Percentiles rank a stretch among this genome's conserved stretches.
phyloP scores from a whole-genome alignment of 2,797 vertebrate species.

The Enteromius fasciolatus region DNA sequence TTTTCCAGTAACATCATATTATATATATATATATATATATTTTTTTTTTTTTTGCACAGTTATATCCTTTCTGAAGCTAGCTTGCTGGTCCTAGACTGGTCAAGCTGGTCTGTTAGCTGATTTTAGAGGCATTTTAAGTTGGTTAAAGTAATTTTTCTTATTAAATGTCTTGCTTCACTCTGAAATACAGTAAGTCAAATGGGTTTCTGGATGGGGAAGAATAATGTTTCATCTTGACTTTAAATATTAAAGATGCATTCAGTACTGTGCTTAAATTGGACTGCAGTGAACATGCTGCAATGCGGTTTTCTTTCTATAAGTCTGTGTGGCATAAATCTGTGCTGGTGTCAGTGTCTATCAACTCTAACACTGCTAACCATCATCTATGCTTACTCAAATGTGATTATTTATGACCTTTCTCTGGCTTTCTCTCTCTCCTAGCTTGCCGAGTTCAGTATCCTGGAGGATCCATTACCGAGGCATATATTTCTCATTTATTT shows the following conservation, averaged over 20 bases:
- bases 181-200: neutral
- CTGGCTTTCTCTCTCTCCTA: constrained; percentile 38
- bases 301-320: constrained; percentile 43
- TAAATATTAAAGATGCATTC: constrained; percentile 12
- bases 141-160: neutral
- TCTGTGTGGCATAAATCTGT: constrained; percentile 62
- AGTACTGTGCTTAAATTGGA: neutral
- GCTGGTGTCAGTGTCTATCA: constrained; percentile 50
- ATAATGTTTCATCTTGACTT: neutral
- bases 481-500: constrained; percentile 42
- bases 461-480: constrained; percentile 40
- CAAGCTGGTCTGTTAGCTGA: neutral
- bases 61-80: neutral
- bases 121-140: neutral
- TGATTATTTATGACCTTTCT: constrained; percentile 66
- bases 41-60: too few relatives aligned
- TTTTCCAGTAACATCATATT: neutral
- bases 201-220: neutral
- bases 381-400: constrained; percentile 58
- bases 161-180: neutral
- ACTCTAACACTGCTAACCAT: constrained; percentile 58
- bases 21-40: too few relatives aligned
- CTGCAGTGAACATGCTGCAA: constrained; percentile 9
- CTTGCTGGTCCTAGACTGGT: neutral
- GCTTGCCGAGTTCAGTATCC: constrained; percentile 40